Evolutionary conservation across 2,797 vertebrate species (phyloP).

Genomic region (Antennarius maculatus): DNA sequence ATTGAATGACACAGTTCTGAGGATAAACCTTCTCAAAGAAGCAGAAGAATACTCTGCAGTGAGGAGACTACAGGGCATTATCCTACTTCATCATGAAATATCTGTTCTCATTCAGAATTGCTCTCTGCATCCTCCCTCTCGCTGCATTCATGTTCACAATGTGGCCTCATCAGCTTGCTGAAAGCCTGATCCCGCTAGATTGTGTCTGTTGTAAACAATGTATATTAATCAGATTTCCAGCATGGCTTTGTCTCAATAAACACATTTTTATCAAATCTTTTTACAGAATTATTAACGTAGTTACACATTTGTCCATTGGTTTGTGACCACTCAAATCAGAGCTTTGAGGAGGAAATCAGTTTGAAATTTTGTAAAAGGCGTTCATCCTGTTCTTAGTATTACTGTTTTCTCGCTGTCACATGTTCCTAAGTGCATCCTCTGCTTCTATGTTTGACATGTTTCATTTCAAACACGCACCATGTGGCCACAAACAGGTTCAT

Average conservation of each 20-base stretch:
- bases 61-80: constrained; percentile 51
- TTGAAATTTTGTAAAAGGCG: constrained; percentile 26
- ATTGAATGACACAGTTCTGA: constrained; percentile 74
- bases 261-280: constrained; percentile 16
- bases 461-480: neutral
- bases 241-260: neutral
- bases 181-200: constrained; percentile 46
- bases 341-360: constrained; percentile 37
- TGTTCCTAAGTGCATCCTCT: neutral
- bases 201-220: constrained; percentile 17
- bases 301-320: constrained; percentile 3
- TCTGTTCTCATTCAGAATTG: constrained; percentile 48
- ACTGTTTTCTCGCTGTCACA: neutral
- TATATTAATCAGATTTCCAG: constrained; percentile 41
- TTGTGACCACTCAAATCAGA: constrained; percentile 35
- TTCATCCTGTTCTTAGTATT: constrained; percentile 1
- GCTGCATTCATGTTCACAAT: constrained; percentile 20
- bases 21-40: constrained; percentile 80
- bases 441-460: too few relatives aligned
- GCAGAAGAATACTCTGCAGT: constrained; percentile 55
- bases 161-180: constrained; percentile 24
- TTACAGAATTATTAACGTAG: constrained; percentile 36
- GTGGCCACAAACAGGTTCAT: neutral
- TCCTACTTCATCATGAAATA: constrained; percentile 45
- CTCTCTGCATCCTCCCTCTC: neutral